Conservation (phyloP, 2,797 vertebrate species). For the Crax fasciolata region DNA sequence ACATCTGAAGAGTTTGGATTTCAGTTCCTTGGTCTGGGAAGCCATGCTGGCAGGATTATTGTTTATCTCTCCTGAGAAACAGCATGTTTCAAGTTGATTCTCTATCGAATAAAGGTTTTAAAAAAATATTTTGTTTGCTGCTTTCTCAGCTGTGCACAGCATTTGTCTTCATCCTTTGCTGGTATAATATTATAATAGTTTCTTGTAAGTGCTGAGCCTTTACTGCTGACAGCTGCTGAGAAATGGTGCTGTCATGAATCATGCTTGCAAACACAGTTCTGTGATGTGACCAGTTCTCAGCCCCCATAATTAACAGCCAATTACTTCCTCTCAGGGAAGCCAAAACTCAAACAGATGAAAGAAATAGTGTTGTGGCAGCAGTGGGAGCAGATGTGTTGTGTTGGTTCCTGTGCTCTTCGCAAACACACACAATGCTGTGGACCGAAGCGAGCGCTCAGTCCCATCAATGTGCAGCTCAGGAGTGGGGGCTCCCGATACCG, state of each 20-base stretch:
- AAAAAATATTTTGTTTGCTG: constrained; percentile 78
- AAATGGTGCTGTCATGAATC: constrained; percentile 77
- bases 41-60: constrained; percentile 61
- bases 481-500: background rate
- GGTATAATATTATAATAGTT: constrained; percentile 68
- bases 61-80: constrained; percentile 75
- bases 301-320: constrained; percentile 77
- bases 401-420: constrained; percentile 55
- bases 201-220: constrained; percentile 70
- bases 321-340: constrained; percentile 70
- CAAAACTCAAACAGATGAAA: constrained; percentile 73
- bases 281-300: constrained; percentile 73
- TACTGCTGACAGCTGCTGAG: constrained; percentile 75
- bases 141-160: constrained; percentile 72
- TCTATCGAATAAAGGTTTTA: constrained; percentile 59
- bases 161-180: constrained; percentile 69
- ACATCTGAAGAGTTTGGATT: constrained; percentile 74
- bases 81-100: constrained; percentile 68
- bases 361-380: constrained; percentile 59
- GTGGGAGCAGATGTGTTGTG: constrained; percentile 69
- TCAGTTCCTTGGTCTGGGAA: constrained; percentile 69
- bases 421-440: background rate
- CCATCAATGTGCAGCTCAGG: background rate
- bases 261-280: constrained; percentile 71
- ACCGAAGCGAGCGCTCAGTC: background rate